phyloP scores from a whole-genome alignment of 2,113 vertebrate genomes.

The Heptranchias perlo region DNA sequence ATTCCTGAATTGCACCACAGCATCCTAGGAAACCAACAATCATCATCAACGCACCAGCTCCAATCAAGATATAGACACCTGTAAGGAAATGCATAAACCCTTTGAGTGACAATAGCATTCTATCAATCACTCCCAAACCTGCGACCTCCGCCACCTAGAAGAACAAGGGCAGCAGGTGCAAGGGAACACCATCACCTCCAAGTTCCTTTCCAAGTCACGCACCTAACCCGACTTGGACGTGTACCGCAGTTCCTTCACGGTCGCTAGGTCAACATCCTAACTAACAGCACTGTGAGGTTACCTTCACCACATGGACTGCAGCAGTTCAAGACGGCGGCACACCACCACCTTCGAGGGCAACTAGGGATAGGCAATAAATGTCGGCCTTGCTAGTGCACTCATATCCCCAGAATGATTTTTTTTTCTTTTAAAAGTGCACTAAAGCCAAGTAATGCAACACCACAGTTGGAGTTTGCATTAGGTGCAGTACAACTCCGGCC shows the following conservation, averaged over 20 bases:
- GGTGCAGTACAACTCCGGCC: no score
- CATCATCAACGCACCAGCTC: slow-evolving; percentile 91
- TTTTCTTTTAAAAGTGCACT: neutral
- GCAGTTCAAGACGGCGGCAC: neutral
- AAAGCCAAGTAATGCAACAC: neutral
- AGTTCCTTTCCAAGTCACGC: neutral
- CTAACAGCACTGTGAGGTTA: neutral
- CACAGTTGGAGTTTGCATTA: neutral
- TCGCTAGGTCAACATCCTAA: neutral
- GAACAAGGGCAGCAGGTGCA: no score
- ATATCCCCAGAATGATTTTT: neutral
- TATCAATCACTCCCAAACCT: no score
- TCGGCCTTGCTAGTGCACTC: neutral
- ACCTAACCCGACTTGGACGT: neutral
- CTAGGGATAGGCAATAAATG: neutral
- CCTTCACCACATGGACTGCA: neutral
- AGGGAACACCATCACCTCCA: neutral
- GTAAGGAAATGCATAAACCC: neutral
- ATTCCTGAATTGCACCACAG: slow-evolving; percentile 89
- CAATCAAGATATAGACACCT: slow-evolving; percentile 92
- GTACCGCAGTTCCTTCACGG: neutral
- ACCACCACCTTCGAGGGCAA: neutral
- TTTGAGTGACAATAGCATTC: neutral
- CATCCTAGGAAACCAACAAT: slow-evolving; percentile 93
- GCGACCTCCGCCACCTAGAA: no score